Conservation (phyloP, 2,888 invertebrate species). For the Nymphalis urticae region DNA sequence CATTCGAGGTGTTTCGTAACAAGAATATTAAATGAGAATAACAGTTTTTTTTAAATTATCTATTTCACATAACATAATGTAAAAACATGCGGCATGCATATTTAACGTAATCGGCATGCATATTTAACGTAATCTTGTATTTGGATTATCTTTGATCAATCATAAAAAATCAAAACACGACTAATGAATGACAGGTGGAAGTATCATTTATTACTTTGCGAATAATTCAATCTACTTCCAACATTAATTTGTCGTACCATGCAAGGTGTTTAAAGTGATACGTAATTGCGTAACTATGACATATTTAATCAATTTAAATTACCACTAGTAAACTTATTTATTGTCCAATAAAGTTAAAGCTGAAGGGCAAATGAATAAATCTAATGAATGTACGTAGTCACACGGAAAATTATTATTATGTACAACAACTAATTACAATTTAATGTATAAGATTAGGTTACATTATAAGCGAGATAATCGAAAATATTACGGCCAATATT, state of each 20-base stretch:
- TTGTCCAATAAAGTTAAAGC: neutral
- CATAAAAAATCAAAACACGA: neutral
- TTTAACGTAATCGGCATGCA: no score
- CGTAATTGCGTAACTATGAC: constrained; percentile 19
- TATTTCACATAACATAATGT: no score
- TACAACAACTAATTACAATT: no score
- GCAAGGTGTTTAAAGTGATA: constrained; percentile 29
- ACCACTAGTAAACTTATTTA: constrained; percentile 6
- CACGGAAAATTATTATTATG: neutral
- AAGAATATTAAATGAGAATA: no score
- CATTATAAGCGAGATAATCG: no score
- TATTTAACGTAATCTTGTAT: no score
- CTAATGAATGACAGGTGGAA: constrained; percentile 13
- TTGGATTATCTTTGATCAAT: neutral
- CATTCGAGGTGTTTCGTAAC: no score
- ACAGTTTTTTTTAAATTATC: no score
- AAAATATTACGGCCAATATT: no score
- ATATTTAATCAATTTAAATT: constrained; percentile 23
- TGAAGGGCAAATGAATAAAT: neutral
- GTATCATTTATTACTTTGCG: constrained; percentile 9
- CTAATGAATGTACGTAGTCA: neutral
- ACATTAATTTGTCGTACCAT: constrained; percentile 1
- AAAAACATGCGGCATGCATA: no score
- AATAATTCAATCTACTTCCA: neutral
- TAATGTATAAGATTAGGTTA: no score